Base-by-base conservation (phyloP, 1,140 invertebrate species). In the Drosophila melanica region DNA sequence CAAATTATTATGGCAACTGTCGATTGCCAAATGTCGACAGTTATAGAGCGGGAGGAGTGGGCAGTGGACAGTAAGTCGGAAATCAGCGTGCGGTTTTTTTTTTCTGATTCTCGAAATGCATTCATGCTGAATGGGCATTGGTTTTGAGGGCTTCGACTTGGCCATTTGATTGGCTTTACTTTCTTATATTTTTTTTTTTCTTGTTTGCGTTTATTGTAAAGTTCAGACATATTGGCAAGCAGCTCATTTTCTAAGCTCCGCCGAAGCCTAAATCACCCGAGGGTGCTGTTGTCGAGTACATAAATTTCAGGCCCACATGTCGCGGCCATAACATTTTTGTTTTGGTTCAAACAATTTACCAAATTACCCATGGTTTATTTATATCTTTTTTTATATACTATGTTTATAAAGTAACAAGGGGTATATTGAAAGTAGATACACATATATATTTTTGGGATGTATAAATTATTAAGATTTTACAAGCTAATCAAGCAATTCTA, bases 1-100 rank as follows among this genome's bases (percentile, higher is more conserved):
- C 84, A 89, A 89, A 89, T 89, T 89, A 89, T 89, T 84, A 89
- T 89, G 74, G 80, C 80, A 81, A 74, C 70, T 82, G 79, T 66
- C 82, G 81, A 82, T 82, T 81, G 75, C 51, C 66, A 37, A 73
- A 47, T 73, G 55, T 73, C 55, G 63, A 65, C 37, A 50, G 10
- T 8, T 39, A 16, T 33, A 41, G 20, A 4, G 14, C 2, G 20
- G 11, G 11, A n/a, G n/a, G 6, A 35, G 14, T 18, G 44, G 44
- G 44, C 16, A 10, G 16, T 6, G 14, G 47, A 11, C 33, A 35
- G 48, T 27, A 30, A 9, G n/a, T 33, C 37, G 30, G 14, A 45
- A n/a, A 1, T 50, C 27, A 41, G 44, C n/a, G 45, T 66, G 47
- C 35, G 53, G 44, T 57, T 55, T 41, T 44, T 47, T 57, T 55